Evolutionary conservation across 2,888 invertebrate species (phyloP), one percentile per base, ranked within the genome.

Genomic region (Archips crataeganus): DNA sequence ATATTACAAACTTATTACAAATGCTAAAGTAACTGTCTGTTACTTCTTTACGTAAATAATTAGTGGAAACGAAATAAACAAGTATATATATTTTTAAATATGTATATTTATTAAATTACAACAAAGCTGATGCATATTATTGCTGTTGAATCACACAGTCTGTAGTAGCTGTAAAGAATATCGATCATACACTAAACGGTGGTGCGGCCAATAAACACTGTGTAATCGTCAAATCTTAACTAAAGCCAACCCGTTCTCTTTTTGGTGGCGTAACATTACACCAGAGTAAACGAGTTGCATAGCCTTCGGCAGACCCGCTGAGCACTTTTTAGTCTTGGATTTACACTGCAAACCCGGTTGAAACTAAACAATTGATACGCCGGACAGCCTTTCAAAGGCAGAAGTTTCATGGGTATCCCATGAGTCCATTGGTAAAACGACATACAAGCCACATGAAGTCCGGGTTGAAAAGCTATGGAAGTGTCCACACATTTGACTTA

Each of bases 151-250:
- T 32, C 61, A 62, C 67, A 72, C 63, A 23, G 63, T 34, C 47
- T 61, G 54, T 11, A 61, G 51, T 54, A 51, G 36, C 61, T 32
- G 45, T 54, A 54, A 54, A 15, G 34, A 36, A 15, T 4, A 36
- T 13, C n/a, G 8, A 36, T 59, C 65, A 65, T 60, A 66, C 71
- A 65, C 70, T 59, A 72, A 39, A 72, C 54, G 54, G 72, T 67
- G 72, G 72, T 72, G 72, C 67, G 62, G 54, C 49, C 39, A 66
- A 62, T 57, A 45, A 66, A 69, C 70, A 74, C 67, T 72, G 66
- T 75, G 73, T 75, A 69, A 75, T 75, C 74, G 66, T 78, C 78
- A 67, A 66, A 54, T 65, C 65, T 60, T 70, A 49, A 49, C 42
- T 68, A 73, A 74, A n/a, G 67, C 11, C 63, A 45, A 2, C 23